Conservation (phyloP, 2,888 invertebrate genomes). For the Catocala fraxini region DNA sequence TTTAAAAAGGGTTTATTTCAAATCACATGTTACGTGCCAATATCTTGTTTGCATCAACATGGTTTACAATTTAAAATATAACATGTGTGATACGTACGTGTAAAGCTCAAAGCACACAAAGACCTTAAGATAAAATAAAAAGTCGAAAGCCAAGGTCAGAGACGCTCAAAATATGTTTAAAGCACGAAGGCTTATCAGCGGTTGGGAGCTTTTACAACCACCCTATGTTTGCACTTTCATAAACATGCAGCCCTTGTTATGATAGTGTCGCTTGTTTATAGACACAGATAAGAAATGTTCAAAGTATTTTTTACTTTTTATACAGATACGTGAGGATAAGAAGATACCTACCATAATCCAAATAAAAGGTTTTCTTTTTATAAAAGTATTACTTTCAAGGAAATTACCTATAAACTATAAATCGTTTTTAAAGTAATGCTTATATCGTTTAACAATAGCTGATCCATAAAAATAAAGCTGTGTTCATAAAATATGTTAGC, state of each 20-base stretch:
- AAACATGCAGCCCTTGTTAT: conserved; percentile 61
- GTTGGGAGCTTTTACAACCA: conserved; percentile 60
- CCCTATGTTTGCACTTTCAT: conserved; percentile 66
- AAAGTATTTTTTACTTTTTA: conserved; percentile 25
- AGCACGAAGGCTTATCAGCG: conserved; percentile 54
- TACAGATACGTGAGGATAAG: conserved; percentile 11
- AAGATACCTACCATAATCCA: not conserved
- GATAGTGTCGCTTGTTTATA: conserved; percentile 56
- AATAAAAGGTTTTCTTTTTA: not conserved
- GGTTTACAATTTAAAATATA: conserved; percentile 7
- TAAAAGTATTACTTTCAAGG: too few relatives aligned
- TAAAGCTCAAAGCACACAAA: conserved; percentile 4
- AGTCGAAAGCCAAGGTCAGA: conserved; percentile 45
- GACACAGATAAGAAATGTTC: conserved; percentile 48
- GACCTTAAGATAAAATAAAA: conserved; percentile 15
- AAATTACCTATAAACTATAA: too few relatives aligned
- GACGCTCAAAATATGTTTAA: conserved; percentile 14
- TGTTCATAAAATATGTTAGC: conserved; percentile 24
- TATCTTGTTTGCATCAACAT: not conserved
- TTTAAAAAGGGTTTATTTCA: too few relatives aligned
- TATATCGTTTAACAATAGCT: not conserved
- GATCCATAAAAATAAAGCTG: conserved; percentile 9
- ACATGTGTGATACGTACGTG: conserved; percentile 35
- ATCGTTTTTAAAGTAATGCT: not conserved
- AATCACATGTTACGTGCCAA: too few relatives aligned